Conservation (phyloP, 2,888 invertebrate species). For the Tortricodes alternella region DNA sequence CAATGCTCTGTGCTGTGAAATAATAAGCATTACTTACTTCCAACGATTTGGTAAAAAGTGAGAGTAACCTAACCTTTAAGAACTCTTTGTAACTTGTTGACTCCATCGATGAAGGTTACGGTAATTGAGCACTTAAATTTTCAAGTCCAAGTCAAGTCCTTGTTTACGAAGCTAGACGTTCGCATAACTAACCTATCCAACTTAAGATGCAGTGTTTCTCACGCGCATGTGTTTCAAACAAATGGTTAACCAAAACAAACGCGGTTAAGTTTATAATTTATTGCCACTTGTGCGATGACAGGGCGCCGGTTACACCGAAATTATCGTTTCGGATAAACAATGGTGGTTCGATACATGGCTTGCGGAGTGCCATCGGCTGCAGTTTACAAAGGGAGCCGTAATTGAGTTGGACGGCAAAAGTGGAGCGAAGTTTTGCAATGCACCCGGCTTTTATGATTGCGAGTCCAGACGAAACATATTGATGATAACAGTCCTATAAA, state of each 20-base stretch:
- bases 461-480: constrained; percentile 3
- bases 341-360: constrained; percentile 32
- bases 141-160: constrained; percentile 20
- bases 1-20: not conserved
- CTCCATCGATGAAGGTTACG: not conserved
- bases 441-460: constrained; percentile 32
- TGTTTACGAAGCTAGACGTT: constrained; percentile 23
- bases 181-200: constrained; percentile 44
- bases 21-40: not conserved
- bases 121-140: constrained; percentile 11
- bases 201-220: constrained; percentile 66
- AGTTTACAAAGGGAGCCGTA: constrained; percentile 35
- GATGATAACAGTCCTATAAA: constrained; percentile 9
- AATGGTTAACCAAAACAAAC: constrained; percentile 74
- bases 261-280: constrained; percentile 78
- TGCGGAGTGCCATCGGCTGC: not conserved
- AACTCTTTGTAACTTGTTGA: constrained; percentile 4
- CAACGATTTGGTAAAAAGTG: not conserved
- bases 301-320: constrained; percentile 57
- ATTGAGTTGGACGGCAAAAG: constrained; percentile 48
- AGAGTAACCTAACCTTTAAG: not conserved
- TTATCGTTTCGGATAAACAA: constrained; percentile 66
- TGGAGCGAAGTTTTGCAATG: constrained; percentile 45
- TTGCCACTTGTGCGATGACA: constrained; percentile 72
- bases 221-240: constrained; percentile 61